Base-by-base conservation (phyloP, 2,888 invertebrate species). In the Cerceris ruficornis region DNA sequence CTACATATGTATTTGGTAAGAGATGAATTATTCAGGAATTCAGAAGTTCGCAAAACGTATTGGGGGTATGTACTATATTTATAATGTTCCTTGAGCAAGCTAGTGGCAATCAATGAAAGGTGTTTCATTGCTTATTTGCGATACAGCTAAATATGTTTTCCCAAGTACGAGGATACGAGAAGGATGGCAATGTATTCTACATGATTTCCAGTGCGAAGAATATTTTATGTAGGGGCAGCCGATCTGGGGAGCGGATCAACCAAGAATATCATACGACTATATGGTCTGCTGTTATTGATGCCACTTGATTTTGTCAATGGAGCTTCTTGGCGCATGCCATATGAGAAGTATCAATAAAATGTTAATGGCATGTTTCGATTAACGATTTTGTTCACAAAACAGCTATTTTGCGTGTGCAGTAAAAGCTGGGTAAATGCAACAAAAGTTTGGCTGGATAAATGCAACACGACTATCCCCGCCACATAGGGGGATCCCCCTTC, bases 51-150 rank as follows among this genome's bases (percentile, higher is more conserved):
- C 15, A 9, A 60, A 60, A 49, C 49, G 17, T 8, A 28, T 17
- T 49, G 61, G 46, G 15, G 13, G 8, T 7, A 57, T 39, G 13
- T 61, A 46, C 17, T 2, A 15, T 13, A 46, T 0, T 13, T 11
- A 39, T 7, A 57, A 46, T n/a, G 17, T 66, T 66, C 66, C 17
- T 43, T 46, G 61, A 49, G 49, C 46, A 17, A 49, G 61, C 61
- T 61, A 15, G 42, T n/a, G 42, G 11, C 59, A 42, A 59, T 9
- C 13, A 11, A 57, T 60, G 54, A 43, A 17, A 28, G 52, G 49
- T 68, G 68, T 59, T 50, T 46, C 50, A 14, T 42, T 43, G 55
- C 28, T 43, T 66, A 57, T 66, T 66, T 66, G 55, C 66, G 57
- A 39, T 55, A 46, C 55, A 66, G 42, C 55, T 55, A n/a, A n/a